Evolutionary conservation across 2,888 invertebrate species (phyloP), one percentile per base, ranked within the genome.

Genomic region (Tryphoninae sp.): DNA sequence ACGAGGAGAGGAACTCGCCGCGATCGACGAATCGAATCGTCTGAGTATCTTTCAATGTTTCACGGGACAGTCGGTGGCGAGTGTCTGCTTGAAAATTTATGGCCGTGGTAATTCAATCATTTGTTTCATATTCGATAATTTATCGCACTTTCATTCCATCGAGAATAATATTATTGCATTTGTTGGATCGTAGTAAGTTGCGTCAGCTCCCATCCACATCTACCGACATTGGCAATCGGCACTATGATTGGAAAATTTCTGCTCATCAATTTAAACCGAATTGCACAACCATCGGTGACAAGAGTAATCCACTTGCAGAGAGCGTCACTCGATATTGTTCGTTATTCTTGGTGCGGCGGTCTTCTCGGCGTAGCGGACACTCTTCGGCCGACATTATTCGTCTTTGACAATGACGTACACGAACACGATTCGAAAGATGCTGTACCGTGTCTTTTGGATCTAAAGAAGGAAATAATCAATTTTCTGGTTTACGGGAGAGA

Each of bases 231-330:
- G 13, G 83, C 79, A 7, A 59, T 83, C 13, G 75, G 85, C 59
- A 89, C 87, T 26, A 64, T 19, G 4, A 55, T 71, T 3, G 90
- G 90, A 64, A 88, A 84, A 68, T 89, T 86, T 16, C 61, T 89
- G 11, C 59, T 87, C 22, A 55, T 90, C 3, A 86, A 82, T 40
- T 22, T 83, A 1, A 45, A 77, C 0, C 40, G 33, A 13, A 69
- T 68, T 9, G 62, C 71, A 3, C 73, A 79, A 22, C 84, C 87
- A 6, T 76, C 81, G 3, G 22, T 87, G n/a, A 6, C 83, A 1
- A 80, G 78, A 55, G 82, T 82, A 1, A 84, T 88, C 51, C 85
- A 88, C 49, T 81, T 90, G 49, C 84, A 85, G 13, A 78, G 71
- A 62, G 74, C 87, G 13, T 42, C 86, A 0, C 79, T 90, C 53